phyloP scores from a whole-genome alignment of 2,888 invertebrate species.

The Lacanobia wlatinum region DNA sequence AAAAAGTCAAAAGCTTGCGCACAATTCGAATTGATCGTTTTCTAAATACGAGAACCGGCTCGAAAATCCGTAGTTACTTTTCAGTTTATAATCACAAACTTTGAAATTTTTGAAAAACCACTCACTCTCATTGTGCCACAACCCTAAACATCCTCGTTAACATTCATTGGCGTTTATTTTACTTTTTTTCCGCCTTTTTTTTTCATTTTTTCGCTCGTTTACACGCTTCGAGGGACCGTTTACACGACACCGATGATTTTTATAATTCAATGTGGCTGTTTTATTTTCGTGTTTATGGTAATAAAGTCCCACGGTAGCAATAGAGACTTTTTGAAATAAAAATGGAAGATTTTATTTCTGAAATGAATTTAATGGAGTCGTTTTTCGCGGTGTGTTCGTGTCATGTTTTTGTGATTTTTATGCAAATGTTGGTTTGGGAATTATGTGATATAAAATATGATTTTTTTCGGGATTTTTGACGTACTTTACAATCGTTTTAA shows the following conservation, averaged over 20 bases:
- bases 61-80: too few species aligned
- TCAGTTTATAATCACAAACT: not conserved
- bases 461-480: too few species aligned
- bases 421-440: not conserved
- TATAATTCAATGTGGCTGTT: constrained; percentile 57
- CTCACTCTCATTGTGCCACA: constrained; percentile 11
- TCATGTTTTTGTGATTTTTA: constrained; percentile 9
- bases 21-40: too few species aligned
- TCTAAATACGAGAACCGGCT: too few species aligned
- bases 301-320: constrained; percentile 49
- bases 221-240: constrained; percentile 61
- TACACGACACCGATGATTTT: constrained; percentile 58
- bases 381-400: constrained; percentile 16
- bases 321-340: constrained; percentile 55
- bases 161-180: constrained; percentile 74
- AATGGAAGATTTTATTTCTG: constrained; percentile 4
- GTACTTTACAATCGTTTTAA: too few species aligned
- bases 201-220: constrained; percentile 61
- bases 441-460: not conserved
- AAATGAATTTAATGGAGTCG: constrained; percentile 37
- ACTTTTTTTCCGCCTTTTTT: constrained; percentile 68
- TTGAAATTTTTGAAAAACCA: not conserved
- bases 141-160: constrained; percentile 72
- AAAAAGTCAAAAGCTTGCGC: too few species aligned
- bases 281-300: constrained; percentile 62